These are phyloP conservation scores for Mastomys coucha DNA, from an alignment of 2,113 vertebrate genomes.

Conservation along the genomic window DNA sequence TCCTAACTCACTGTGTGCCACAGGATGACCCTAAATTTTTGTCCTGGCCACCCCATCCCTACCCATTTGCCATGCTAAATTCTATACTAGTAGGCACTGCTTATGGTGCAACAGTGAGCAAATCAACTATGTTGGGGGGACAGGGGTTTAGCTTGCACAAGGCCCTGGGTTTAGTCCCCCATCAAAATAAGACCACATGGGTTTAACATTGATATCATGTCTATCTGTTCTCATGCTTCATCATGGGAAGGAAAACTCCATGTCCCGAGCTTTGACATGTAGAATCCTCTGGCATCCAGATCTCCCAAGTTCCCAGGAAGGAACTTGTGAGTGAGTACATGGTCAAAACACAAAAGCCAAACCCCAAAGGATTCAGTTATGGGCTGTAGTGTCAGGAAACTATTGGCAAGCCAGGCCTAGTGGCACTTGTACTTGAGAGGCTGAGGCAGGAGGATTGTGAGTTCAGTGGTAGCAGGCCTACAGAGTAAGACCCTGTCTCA, in stretches of 20 bases:
- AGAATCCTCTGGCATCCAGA: neutral
- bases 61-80: neutral
- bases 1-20: neutral
- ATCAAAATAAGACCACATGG: neutral
- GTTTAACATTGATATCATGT: neutral
- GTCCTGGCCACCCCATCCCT: neutral
- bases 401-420: neutral
- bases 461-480: neutral
- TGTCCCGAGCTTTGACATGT: neutral
- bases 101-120: neutral
- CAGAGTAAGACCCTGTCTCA: neutral
- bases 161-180: neutral
- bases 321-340: neutral
- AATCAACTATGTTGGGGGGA: neutral
- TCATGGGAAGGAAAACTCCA: neutral
- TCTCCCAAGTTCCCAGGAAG: neutral
- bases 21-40: neutral
- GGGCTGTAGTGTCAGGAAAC: neutral
- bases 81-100: neutral
- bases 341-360: neutral
- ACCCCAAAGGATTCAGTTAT: neutral
- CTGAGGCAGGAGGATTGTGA: too few species aligned
- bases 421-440: too few species aligned
- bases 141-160: neutral
- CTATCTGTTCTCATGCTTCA: neutral